Evolutionary conservation across 2,888 invertebrate genomes (phyloP).

Genomic region (Pseudoips prasinana): DNA sequence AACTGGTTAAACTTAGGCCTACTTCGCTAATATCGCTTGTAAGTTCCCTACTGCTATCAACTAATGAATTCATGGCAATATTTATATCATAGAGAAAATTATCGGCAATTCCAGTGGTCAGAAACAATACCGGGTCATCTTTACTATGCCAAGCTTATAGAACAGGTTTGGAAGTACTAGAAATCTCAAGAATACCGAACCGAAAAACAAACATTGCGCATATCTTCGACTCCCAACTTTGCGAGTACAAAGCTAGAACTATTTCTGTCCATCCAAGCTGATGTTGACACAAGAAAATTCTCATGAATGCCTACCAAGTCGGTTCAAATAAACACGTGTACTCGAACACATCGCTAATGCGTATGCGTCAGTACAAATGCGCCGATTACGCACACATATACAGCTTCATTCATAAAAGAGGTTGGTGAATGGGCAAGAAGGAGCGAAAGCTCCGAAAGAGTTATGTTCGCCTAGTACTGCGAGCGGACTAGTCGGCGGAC

Average conservation of each 20-base stretch:
- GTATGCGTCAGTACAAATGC: constrained; percentile 26
- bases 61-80: no score
- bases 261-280: constrained; percentile 69
- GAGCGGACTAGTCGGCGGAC: constrained; percentile 65
- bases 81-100: no score
- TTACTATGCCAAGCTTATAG: no score
- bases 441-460: constrained; percentile 59
- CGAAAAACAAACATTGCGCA: constrained; percentile 5
- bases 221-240: not conserved
- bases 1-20: no score
- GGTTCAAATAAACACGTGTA: constrained; percentile 73
- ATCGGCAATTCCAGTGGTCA: no score
- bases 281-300: constrained; percentile 79
- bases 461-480: constrained; percentile 68
- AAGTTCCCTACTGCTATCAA: no score
- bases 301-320: constrained; percentile 76
- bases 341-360: constrained; percentile 39
- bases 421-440: constrained; percentile 52
- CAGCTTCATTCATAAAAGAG: constrained; percentile 56
- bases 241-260: constrained; percentile 40
- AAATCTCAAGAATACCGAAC: no score
- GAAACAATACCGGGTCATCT: no score
- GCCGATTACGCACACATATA: constrained; percentile 48
- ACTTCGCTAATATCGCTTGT: no score
- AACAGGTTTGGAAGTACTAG: no score